Evolutionary conservation across 2,888 invertebrate genomes (phyloP).

Genomic region (Augochlorella aurata): DNA sequence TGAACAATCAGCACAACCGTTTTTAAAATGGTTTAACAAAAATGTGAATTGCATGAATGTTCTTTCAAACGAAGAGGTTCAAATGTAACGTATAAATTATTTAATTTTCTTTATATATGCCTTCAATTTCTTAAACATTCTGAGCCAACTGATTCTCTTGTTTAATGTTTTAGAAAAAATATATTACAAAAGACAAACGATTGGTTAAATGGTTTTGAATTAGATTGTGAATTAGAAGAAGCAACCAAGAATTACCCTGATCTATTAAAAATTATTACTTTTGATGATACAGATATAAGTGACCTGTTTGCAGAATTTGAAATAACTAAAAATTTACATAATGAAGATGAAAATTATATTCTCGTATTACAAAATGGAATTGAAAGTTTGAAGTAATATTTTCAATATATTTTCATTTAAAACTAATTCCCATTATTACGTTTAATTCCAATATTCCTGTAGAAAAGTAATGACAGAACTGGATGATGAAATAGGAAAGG

Average conservation of each 20-base stretch:
- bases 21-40: slow-evolving; percentile 77
- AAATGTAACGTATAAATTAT: slow-evolving; percentile 73
- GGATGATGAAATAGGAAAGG: slow-evolving; percentile 68
- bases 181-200: slow-evolving; percentile 68
- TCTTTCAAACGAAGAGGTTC: slow-evolving; percentile 71
- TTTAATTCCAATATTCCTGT: slow-evolving; percentile 22
- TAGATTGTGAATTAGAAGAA: slow-evolving; percentile 71
- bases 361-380: slow-evolving; percentile 68
- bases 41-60: slow-evolving; percentile 75
- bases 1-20: slow-evolving; percentile 73
- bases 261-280: slow-evolving; percentile 66
- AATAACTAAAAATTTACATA: slow-evolving; percentile 67
- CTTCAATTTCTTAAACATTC: neutral
- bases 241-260: slow-evolving; percentile 73
- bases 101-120: neutral
- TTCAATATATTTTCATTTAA: neutral
- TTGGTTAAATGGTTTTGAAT: slow-evolving; percentile 72
- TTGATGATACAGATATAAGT: slow-evolving; percentile 56
- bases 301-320: slow-evolving; percentile 62
- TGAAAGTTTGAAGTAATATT: slow-evolving; percentile 71
- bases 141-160: neutral
- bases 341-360: slow-evolving; percentile 70
- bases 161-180: slow-evolving; percentile 66
- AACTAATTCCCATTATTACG: neutral
- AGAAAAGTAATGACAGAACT: slow-evolving; percentile 65